These are phyloP conservation scores for Amiota minor DNA, from an alignment of 2,888 invertebrate species.

Conservation along the genomic window DNA sequence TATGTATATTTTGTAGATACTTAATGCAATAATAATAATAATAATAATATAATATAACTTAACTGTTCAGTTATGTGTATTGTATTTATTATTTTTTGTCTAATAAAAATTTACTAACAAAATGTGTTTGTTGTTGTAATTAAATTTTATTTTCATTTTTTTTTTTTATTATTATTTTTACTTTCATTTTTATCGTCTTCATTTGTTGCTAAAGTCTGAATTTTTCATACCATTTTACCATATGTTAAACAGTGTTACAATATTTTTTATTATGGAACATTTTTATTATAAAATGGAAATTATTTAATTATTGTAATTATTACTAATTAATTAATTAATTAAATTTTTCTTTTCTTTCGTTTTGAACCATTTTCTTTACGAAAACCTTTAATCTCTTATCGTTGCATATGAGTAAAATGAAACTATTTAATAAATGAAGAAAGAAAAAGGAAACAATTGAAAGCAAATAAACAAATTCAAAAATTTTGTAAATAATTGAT, in stretches of 20 bases:
- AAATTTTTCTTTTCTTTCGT: neutral
- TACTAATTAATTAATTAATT: neutral
- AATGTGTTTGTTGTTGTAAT: conserved; percentile 37
- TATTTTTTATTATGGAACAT: conserved; percentile 59
- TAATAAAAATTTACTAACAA: conserved; percentile 44
- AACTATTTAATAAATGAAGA: too few relatives aligned
- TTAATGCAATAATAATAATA: conserved; percentile 50
- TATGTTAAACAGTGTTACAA: too few relatives aligned
- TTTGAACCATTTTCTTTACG: neutral
- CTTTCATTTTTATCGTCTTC: conserved; percentile 66
- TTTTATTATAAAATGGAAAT: conserved; percentile 43
- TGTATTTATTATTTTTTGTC: conserved; percentile 32
- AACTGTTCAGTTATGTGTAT: conserved; percentile 15
- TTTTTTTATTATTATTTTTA: conserved; percentile 41
- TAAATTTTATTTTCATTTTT: neutral
- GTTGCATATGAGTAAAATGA: too few relatives aligned
- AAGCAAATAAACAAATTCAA: neutral
- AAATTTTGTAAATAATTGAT: neutral
- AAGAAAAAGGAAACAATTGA: too few relatives aligned
- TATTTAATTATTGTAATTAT: conserved; percentile 2
- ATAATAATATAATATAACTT: conserved; percentile 52
- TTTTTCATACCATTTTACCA: conserved; percentile 16
- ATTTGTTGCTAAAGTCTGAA: conserved; percentile 65
- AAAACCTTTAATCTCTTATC: neutral
- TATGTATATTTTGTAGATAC: conserved; percentile 41